Conservation (phyloP, 2,113 vertebrate genomes). For the Callopanchax toddi region DNA sequence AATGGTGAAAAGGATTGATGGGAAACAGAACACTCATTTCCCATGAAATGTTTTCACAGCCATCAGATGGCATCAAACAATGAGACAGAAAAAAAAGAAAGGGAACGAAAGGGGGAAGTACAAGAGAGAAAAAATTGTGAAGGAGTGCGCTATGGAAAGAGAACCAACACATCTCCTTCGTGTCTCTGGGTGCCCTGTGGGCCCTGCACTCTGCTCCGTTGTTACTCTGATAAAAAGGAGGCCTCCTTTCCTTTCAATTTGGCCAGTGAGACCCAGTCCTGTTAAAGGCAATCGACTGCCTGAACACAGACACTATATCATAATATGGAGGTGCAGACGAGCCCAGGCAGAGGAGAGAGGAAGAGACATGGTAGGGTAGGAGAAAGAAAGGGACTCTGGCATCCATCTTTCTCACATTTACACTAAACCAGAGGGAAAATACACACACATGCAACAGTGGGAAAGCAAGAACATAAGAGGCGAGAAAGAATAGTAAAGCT, state of each 20-base stretch:
- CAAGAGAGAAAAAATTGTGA: conserved; percentile 8
- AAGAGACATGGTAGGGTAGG: conserved; percentile 65
- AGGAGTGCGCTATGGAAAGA: conserved; percentile 24
- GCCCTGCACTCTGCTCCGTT: conserved; percentile 58
- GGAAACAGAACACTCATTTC: conserved; percentile 59
- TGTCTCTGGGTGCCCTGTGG: conserved; percentile 48
- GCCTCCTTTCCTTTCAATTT: conserved; percentile 81
- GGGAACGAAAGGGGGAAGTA: conserved; percentile 2
- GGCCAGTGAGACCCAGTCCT: conserved; percentile 73
- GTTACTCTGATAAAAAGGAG: conserved; percentile 82
- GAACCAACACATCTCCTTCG: conserved; percentile 29
- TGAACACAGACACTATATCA: conserved; percentile 84
- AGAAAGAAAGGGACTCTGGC: conserved; percentile 68
- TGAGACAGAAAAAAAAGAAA: conserved; percentile 46
- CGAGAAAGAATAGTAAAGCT: conserved; percentile 60
- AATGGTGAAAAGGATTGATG: conserved; percentile 55
- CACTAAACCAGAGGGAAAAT: conserved; percentile 44
- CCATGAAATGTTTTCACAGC: conserved; percentile 48
- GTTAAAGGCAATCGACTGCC: conserved; percentile 83
- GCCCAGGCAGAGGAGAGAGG: conserved; percentile 65
- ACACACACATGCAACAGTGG: conserved; percentile 41
- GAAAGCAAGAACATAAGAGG: conserved; percentile 54
- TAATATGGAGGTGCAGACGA: conserved; percentile 81
- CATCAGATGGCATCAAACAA: conserved; percentile 59
- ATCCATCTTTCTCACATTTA: conserved; percentile 78